These are phyloP conservation scores for Agrotis exclamationis DNA, from an alignment of 2,888 invertebrate genomes.

Conservation along the genomic window DNA sequence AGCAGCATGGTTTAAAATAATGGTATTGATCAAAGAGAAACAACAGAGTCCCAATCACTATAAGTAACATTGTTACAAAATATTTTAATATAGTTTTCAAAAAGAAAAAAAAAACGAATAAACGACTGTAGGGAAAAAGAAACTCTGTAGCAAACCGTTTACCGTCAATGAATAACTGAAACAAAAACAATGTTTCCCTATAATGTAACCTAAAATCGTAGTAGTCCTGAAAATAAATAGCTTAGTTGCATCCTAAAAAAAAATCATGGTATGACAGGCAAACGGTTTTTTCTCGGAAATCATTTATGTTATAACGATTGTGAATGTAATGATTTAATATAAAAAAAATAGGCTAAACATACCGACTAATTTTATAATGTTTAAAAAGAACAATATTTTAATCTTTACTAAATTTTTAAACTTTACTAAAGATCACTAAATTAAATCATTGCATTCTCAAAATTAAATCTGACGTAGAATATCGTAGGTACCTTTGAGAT, in stretches of 20 bases:
- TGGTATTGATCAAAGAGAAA: conserved; percentile 71
- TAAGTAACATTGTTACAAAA: neutral
- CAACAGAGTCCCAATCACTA: conserved; percentile 60
- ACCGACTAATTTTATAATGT: neutral
- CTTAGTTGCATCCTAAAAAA: neutral
- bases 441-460: conserved; percentile 38
- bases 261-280: conserved; percentile 7
- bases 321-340: conserved; percentile 37
- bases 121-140: too few species aligned
- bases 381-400: too few species aligned
- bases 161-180: conserved; percentile 23
- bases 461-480: conserved; percentile 4
- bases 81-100: neutral
- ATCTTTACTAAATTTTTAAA: neutral
- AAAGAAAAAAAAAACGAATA: too few species aligned
- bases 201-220: neutral
- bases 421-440: neutral
- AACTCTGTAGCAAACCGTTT: conserved; percentile 43
- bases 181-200: neutral
- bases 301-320: conserved; percentile 5
- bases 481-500: conserved; percentile 53
- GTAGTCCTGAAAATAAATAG: conserved; percentile 23
- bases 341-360: neutral
- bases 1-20: conserved; percentile 35
- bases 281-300: conserved; percentile 55